Conservation (phyloP, 1,140 invertebrate genomes). For the Drosophila trapezifrons region DNA sequence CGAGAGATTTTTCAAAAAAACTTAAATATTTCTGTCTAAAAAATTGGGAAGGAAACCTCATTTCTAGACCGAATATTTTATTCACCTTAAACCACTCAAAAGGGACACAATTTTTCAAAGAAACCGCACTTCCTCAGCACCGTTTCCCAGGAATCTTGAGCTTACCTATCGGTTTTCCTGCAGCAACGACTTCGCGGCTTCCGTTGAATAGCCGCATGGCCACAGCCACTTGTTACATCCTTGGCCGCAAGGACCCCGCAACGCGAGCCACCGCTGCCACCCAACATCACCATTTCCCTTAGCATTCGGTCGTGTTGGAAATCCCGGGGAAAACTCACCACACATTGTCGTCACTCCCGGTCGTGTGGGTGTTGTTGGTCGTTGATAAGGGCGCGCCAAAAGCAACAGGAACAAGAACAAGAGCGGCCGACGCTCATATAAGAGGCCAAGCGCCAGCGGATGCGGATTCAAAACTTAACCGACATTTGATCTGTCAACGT, state of each 20-base stretch:
- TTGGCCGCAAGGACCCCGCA: constrained; percentile 17
- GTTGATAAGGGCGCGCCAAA: constrained; percentile 67
- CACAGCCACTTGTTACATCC: constrained; percentile 68
- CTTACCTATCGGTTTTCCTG: constrained; percentile 3
- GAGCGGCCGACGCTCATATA: constrained; percentile 59
- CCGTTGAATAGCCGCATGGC: constrained; percentile 36
- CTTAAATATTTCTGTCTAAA: no score
- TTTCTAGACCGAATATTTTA: no score
- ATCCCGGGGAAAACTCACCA: constrained; percentile 55
- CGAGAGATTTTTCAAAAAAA: no score
- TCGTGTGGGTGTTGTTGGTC: constrained; percentile 53
- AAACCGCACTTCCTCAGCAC: not conserved
- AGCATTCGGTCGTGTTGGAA: constrained; percentile 38
- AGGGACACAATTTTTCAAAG: not conserved
- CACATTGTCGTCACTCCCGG: constrained; percentile 62
- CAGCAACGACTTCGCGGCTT: constrained; percentile 17
- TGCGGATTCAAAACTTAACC: constrained; percentile 80
- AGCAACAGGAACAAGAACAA: constrained; percentile 23
- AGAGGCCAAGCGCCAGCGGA: constrained; percentile 59
- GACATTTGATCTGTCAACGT: constrained; percentile 83
- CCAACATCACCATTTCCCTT: constrained; percentile 1
- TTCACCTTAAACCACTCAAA: not conserved
- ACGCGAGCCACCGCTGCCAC: constrained; percentile 11
- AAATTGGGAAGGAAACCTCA: no score
- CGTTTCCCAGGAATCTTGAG: not conserved